These are phyloP conservation scores for Gila orcuttii DNA, from an alignment of 2,113 vertebrate genomes.

Conservation along the genomic window DNA sequence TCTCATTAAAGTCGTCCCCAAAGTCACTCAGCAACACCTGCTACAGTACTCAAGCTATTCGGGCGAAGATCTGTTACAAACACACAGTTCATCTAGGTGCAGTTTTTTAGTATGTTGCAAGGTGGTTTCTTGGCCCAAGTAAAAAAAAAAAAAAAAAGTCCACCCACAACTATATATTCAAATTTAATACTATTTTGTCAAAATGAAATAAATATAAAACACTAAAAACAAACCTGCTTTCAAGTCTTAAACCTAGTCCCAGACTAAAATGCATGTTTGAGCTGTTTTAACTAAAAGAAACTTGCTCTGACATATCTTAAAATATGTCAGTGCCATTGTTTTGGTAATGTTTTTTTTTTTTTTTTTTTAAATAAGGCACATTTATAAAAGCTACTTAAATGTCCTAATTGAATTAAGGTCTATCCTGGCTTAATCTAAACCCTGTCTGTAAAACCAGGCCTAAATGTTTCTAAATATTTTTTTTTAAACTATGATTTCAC, in stretches of 20 bases:
- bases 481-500: too few species aligned
- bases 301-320: too few species aligned
- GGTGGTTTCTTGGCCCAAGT: neutral
- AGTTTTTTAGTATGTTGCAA: neutral
- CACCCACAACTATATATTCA: neutral
- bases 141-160: neutral
- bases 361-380: too few species aligned
- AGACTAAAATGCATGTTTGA: too few species aligned
- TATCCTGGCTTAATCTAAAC: too few species aligned
- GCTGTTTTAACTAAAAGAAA: too few species aligned
- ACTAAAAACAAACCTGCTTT: neutral
- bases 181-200: neutral
- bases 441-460: too few species aligned
- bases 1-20: slow-evolving; percentile 49
- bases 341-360: too few species aligned
- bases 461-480: neutral
- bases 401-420: too few species aligned
- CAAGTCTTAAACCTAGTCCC: too few species aligned
- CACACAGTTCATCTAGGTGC: slow-evolving; percentile 3
- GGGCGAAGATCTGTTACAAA: slow-evolving; percentile 8
- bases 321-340: too few species aligned
- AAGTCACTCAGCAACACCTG: slow-evolving; percentile 47
- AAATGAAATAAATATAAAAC: neutral
- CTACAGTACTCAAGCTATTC: slow-evolving; percentile 14
- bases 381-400: too few species aligned